Percentiles rank a stretch among this genome's conserved stretches.
phyloP scores from a whole-genome alignment of 2,797 vertebrate genomes.

The Rhinophrynus dorsalis region DNA sequence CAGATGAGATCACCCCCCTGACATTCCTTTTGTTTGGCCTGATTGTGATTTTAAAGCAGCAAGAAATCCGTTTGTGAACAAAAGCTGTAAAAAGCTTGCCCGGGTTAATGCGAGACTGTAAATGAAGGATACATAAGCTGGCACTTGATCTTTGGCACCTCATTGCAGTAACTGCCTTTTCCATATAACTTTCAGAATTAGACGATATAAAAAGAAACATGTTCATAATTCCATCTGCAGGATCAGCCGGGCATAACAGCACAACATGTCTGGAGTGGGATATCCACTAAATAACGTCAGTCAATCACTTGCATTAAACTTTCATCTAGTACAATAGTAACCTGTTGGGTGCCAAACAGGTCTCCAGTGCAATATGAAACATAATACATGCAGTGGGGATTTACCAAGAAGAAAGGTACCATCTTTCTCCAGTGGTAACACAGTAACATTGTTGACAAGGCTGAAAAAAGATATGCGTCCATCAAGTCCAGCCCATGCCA shows the following conservation, averaged over 20 bases:
- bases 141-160: constrained; percentile 37
- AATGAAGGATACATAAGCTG: constrained; percentile 10
- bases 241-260: constrained; percentile 15
- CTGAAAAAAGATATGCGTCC: too few species aligned
- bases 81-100: constrained; percentile 5
- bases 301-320: background rate
- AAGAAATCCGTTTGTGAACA: background rate
- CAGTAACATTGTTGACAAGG: too few species aligned
- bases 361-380: too few species aligned
- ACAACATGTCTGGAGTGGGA: background rate
- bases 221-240: background rate
- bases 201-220: constrained; percentile 1
- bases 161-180: constrained; percentile 13
- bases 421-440: too few species aligned
- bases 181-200: constrained; percentile 8
- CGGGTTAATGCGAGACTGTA: constrained; percentile 21
- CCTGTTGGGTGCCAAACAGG: too few species aligned
- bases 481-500: too few species aligned
- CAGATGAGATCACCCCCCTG: constrained; percentile 21
- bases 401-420: too few species aligned
- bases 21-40: constrained; percentile 39
- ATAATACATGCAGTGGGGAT: too few species aligned
- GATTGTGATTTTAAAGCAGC: constrained; percentile 33
- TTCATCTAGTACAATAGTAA: too few species aligned
- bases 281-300: background rate